Evolutionary conservation across 2,797 vertebrate species (phyloP).

Genomic region (Takifugu rubripes): DNA sequence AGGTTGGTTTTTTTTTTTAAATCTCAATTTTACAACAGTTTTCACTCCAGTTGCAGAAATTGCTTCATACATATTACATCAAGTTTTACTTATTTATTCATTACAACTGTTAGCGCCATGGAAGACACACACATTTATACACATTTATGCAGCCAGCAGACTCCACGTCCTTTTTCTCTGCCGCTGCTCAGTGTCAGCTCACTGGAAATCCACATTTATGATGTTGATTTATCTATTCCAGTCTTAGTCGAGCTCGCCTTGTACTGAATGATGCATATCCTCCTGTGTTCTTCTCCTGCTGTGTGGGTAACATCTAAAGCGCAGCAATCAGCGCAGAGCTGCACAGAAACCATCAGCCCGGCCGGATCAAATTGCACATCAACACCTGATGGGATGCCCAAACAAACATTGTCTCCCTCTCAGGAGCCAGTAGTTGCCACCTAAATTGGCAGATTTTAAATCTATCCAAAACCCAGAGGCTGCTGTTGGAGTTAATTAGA

Average conservation of each 20-base stretch:
- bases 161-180: slow-evolving; percentile 34
- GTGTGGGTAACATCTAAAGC: slow-evolving; percentile 26
- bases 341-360: too few relatives aligned
- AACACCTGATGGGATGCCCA: too few relatives aligned
- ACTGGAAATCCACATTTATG: slow-evolving; percentile 26
- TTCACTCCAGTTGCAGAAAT: slow-evolving; percentile 58
- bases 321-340: neutral
- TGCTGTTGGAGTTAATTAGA: too few relatives aligned
- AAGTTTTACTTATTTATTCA: slow-evolving; percentile 70
- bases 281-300: slow-evolving; percentile 20
- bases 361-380: neutral
- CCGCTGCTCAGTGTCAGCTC: slow-evolving; percentile 25
- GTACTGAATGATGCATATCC: slow-evolving; percentile 51
- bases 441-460: too few relatives aligned
- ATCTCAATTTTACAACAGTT: slow-evolving; percentile 47
- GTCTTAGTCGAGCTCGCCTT: slow-evolving; percentile 46
- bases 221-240: slow-evolving; percentile 55
- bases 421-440: too few relatives aligned
- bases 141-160: slow-evolving; percentile 42
- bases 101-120: slow-evolving; percentile 64
- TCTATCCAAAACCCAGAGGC: too few relatives aligned
- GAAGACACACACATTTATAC: slow-evolving; percentile 49
- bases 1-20: slow-evolving; percentile 26
- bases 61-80: slow-evolving; percentile 71
- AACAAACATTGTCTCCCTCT: neutral